Evolutionary conservation across 2,113 vertebrate species (phyloP).

Genomic region (Nematolebias whitei): DNA sequence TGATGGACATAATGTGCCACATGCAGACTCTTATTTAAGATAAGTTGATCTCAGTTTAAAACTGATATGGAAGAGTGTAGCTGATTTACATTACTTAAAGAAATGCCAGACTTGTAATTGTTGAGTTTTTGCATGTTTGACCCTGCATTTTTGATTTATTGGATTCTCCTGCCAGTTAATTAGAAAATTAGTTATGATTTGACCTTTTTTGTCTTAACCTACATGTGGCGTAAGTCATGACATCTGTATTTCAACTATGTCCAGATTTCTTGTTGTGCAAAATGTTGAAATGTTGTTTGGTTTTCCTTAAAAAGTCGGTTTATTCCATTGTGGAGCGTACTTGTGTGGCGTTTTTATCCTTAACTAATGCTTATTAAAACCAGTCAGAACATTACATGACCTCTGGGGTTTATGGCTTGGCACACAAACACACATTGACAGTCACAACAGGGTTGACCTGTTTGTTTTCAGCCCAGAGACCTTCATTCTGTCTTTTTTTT

Average conservation of each 20-base stretch:
- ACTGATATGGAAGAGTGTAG: too few relatives aligned
- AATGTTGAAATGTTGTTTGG: constrained; percentile 7
- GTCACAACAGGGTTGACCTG: constrained; percentile 3
- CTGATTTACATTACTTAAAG: too few relatives aligned
- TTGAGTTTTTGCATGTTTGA: too few relatives aligned
- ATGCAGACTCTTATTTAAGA: too few relatives aligned
- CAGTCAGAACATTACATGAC: constrained; percentile 22
- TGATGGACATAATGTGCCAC: too few relatives aligned
- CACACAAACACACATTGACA: constrained; percentile 21
- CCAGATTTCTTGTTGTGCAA: constrained; percentile 10
- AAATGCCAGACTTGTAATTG: too few relatives aligned
- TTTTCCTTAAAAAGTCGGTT: not conserved
- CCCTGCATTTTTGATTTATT: too few relatives aligned
- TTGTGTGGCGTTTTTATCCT: not conserved
- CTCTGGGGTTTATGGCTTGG: constrained; percentile 33
- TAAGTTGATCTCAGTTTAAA: too few relatives aligned
- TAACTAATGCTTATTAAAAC: constrained; percentile 34
- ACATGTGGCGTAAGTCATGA: too few relatives aligned
- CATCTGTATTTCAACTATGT: not conserved
- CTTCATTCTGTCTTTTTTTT: constrained; percentile 31
- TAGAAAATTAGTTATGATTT: too few relatives aligned
- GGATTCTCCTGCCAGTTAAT: too few relatives aligned
- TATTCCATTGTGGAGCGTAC: not conserved
- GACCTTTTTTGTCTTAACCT: too few relatives aligned
- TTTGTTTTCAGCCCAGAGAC: constrained; percentile 32